Conservation (phyloP, 2,113 vertebrate genomes). For the Platysternon megacephalum region DNA sequence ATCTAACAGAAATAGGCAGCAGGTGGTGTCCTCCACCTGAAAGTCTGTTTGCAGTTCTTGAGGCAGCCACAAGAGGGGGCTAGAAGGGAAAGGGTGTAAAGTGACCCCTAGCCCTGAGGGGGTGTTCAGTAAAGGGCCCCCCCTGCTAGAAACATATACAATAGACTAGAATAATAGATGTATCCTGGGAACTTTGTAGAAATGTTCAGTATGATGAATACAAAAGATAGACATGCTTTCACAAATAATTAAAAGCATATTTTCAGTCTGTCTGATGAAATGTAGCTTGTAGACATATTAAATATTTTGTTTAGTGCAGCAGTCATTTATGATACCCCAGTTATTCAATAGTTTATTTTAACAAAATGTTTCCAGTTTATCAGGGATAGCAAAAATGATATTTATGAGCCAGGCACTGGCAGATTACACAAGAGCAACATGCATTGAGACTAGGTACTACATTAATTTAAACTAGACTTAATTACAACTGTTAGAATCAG, state of each 20-base stretch:
- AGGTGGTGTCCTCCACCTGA: not conserved
- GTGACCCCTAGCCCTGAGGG: not conserved
- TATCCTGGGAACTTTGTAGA: not conserved
- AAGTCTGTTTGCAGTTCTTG: not conserved
- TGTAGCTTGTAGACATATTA: not conserved
- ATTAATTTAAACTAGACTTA: not conserved
- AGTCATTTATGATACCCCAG: not conserved
- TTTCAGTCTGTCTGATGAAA: not conserved
- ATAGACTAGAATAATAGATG: not conserved
- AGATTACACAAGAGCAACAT: not conserved
- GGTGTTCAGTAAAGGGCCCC: not conserved
- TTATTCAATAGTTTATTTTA: not conserved
- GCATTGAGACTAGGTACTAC: not conserved
- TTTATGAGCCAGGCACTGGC: not conserved
- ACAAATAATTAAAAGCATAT: not conserved
- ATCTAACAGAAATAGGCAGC: not conserved
- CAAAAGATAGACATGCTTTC: not conserved
- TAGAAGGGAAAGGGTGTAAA: not conserved
- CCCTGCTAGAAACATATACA: too few species aligned
- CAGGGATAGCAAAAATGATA: not conserved
- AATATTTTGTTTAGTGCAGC: not conserved
- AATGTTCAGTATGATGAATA: rapidly evolving
- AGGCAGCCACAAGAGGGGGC: not conserved
- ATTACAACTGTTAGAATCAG: not conserved
- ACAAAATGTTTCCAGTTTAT: not conserved